A percentile compares a stretch with the other conserved stretches of the same genome.
Conservation (phyloP, 2,888 invertebrate species). For the Spodoptera picta region DNA sequence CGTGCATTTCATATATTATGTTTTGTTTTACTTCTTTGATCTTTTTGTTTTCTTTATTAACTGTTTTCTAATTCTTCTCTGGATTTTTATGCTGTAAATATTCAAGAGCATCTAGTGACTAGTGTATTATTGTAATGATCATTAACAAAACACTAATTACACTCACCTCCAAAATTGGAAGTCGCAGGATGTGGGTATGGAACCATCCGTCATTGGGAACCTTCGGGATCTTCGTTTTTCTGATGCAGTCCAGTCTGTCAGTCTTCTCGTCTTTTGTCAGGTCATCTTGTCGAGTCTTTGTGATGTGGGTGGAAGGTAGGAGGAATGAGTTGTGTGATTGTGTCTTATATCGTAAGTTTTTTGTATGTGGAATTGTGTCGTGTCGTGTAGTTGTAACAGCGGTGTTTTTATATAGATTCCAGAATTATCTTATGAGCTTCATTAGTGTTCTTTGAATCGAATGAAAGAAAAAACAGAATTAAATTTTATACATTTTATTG, state of each 20-base stretch:
- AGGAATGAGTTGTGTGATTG: conserved; percentile 9
- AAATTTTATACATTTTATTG: conserved; percentile 72
- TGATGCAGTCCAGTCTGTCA: conserved; percentile 55
- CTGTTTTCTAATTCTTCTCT: no score
- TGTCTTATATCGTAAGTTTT: background rate
- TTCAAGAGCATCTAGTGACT: conserved; percentile 44
- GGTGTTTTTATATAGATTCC: no score
- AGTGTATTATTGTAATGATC: conserved; percentile 29
- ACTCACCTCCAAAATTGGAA: conserved; percentile 81
- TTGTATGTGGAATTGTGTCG: background rate
- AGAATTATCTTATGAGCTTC: no score
- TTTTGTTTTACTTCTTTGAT: background rate
- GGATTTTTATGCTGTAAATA: background rate
- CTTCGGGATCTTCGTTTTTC: conserved; percentile 71
- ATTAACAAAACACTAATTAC: conserved; percentile 61
- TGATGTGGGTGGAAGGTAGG: conserved; percentile 17
- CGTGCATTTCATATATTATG: background rate
- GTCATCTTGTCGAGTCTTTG: conserved; percentile 33
- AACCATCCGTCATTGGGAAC: conserved; percentile 69
- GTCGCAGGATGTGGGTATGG: conserved; percentile 77
- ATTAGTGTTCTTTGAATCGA: no score
- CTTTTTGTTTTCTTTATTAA: background rate
- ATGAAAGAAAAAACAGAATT: conserved; percentile 10
- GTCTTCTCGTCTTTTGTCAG: conserved; percentile 58
- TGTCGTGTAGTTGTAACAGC: background rate